Base-by-base conservation (phyloP, 2,797 vertebrate species). In the Sorex maritimensis region DNA sequence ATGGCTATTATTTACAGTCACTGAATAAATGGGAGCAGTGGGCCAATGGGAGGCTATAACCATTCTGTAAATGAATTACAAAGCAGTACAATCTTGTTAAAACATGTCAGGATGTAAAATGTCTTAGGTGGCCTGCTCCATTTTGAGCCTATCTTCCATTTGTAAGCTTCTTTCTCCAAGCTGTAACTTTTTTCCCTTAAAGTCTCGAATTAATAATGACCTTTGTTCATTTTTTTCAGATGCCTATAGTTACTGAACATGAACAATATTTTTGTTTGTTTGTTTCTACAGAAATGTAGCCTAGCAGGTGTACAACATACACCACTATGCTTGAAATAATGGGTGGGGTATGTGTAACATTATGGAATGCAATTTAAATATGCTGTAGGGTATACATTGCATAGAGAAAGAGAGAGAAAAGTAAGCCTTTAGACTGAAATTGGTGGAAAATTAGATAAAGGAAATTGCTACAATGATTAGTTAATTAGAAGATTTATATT, bases 1-100 rank as follows among this genome's bases (percentile, higher is more conserved):
- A 94, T 90, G 81, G 67, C 86, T 87, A 91, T 93, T 95, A 95
- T 95, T 94, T 95, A 94, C 67, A 85, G 92, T 55, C 4, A 8
- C 28, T 92, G 88, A 82, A 78, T 85, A 95, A 88, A 94, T 67
- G 81, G 67, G 75, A 85, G 91, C 55, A 74, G 17, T 9, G 81
- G 95, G 87, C 90, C 95, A 95, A 95, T 80, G 79, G 78, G 86
- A 95, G 67, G 30, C 55, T 65, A 15, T 21, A 92, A 91, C 71
- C 68, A 77, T 86, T 77, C 78, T 55, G 71, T 82, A 89, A 92
- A 88, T 89, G 88, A 89, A 93, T 84, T 91, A 80, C 30, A 80
- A 89, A 84, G 61, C 44, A 30, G 7, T n/a, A 83, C 46, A 84
- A 67, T 87, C 81, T 58, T 82, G 58, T 93, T 87, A 73, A 81